A percentile compares a stretch with the other conserved stretches of the same genome.
Conservation (phyloP, 2,888 invertebrate genomes). For the Hesperia comma region DNA sequence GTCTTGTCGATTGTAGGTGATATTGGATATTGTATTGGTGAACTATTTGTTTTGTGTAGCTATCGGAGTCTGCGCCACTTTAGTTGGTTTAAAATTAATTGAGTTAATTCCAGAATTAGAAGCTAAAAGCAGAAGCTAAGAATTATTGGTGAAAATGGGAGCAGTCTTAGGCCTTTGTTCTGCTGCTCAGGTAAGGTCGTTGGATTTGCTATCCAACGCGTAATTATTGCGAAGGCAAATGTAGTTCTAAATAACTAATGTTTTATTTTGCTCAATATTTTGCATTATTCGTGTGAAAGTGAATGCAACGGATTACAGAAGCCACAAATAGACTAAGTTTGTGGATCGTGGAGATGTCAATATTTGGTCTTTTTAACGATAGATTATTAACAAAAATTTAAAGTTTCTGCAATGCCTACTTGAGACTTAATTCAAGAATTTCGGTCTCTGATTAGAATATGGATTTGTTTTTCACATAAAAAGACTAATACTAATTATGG, state of each 20-base stretch:
- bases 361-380: no score
- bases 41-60: no score
- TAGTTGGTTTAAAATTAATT: neutral
- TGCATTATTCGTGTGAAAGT: neutral
- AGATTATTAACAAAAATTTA: no score
- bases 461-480: no score
- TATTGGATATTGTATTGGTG: neutral
- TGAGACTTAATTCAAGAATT: no score
- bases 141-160: constrained; percentile 73
- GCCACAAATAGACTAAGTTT: neutral
- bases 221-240: neutral
- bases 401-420: no score
- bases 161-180: constrained; percentile 86
- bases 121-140: neutral
- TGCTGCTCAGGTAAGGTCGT: constrained; percentile 82
- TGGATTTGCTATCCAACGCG: neutral
- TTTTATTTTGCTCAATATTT: neutral
- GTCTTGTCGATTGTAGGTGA: no score
- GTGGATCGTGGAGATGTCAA: no score
- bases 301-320: neutral
- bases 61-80: neutral
- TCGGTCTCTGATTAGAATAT: no score
- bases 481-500: no score
- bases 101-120: neutral
- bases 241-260: neutral